Conservation (phyloP, 2,797 vertebrate genomes). For the Lagodon rhomboides region DNA sequence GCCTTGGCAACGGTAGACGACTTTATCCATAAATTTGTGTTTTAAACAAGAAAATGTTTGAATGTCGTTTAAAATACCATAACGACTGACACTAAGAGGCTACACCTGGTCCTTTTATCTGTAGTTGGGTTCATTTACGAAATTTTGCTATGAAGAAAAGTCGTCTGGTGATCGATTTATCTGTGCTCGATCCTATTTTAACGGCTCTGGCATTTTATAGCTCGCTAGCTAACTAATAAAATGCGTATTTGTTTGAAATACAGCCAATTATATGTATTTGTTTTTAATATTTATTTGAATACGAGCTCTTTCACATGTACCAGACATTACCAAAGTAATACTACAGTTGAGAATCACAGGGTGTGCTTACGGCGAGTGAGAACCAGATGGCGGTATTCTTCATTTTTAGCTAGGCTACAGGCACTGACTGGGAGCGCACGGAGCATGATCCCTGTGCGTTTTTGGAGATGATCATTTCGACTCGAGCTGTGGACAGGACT, state of each 20-base stretch:
- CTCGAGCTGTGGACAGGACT: constrained; percentile 17
- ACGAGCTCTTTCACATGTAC: neutral
- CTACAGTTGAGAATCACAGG: fast-evolving
- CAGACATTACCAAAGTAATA: neutral
- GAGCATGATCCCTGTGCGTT: constrained; percentile 17
- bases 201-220: neutral
- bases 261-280: fast-evolving
- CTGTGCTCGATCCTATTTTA: constrained; percentile 29
- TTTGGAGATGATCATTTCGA: constrained; percentile 53
- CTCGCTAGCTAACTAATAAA: neutral
- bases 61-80: too few species aligned
- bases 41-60: neutral
- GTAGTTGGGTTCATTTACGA: neutral
- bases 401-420: fast-evolving
- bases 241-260: neutral
- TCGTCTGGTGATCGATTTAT: constrained; percentile 23
- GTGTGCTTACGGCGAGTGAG: neutral
- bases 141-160: neutral
- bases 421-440: constrained; percentile 8
- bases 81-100: fast-evolving
- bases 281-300: neutral
- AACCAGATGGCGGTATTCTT: constrained; percentile 54
- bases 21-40: neutral
- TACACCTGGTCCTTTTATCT: fast-evolving
- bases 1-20: constrained; percentile 41